A percentile compares a stretch with the other conserved stretches of the same genome.
These are phyloP conservation scores for Sinocyclocheilus maitianheensis DNA, from an alignment of 2,113 vertebrate genomes.

Conservation along the genomic window DNA sequence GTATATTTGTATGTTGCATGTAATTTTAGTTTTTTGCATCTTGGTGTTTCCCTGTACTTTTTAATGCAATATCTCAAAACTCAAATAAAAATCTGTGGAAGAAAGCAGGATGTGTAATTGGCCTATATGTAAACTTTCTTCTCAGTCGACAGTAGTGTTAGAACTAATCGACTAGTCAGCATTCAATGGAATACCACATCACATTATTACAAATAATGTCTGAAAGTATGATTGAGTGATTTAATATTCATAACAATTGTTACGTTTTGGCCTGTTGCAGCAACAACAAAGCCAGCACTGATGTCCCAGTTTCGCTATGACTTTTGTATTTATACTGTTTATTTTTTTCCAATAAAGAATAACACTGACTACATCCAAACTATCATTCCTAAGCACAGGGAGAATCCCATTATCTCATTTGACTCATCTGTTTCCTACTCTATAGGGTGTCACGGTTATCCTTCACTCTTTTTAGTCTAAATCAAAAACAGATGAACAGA, in stretches of 20 bases:
- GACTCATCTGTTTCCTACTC: conserved; percentile 26
- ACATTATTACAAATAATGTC: too few species aligned
- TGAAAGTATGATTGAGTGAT: background rate
- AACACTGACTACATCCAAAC: conserved; percentile 53
- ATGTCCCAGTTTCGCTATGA: background rate
- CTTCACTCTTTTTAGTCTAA: conserved; percentile 40
- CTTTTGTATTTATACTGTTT: conserved; percentile 55
- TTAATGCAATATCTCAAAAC: too few species aligned
- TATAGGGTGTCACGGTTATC: conserved; percentile 6
- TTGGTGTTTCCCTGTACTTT: too few species aligned
- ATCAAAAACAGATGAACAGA: conserved; percentile 52
- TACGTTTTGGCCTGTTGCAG: background rate
- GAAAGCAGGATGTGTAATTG: too few species aligned
- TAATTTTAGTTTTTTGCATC: too few species aligned
- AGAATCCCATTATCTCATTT: conserved; percentile 31
- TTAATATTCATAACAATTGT: background rate
- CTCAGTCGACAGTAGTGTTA: background rate
- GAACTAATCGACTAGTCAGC: background rate
- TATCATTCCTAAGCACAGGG: background rate
- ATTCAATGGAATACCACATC: too few species aligned
- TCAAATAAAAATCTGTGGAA: too few species aligned
- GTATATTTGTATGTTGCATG: too few species aligned
- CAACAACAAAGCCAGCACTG: conserved; percentile 3
- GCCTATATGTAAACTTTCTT: background rate
- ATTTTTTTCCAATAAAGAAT: conserved; percentile 61